A percentile compares a stretch with the other conserved stretches of the same genome.
Evolutionary conservation across 2,797 vertebrate species (phyloP).

Genomic region (Pelochelys cantorii): DNA sequence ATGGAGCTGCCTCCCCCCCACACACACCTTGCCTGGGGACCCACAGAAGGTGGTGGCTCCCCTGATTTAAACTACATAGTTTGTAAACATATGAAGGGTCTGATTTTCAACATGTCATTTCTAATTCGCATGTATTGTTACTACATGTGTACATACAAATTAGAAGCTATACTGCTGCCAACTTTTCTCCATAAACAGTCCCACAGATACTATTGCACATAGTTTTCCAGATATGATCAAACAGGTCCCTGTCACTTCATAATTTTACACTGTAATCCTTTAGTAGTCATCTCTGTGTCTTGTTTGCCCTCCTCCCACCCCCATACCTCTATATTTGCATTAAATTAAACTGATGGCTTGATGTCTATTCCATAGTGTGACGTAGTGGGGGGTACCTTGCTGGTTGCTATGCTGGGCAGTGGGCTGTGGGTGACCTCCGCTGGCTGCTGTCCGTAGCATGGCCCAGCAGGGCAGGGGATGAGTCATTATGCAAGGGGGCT

Average conservation of each 20-base stretch:
- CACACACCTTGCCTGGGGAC: no score
- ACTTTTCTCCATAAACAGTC: neutral
- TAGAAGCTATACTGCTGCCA: slow-evolving; percentile 32
- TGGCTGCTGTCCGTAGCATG: no score
- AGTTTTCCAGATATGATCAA: neutral
- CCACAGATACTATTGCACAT: neutral
- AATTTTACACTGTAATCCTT: neutral
- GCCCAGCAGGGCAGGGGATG: no score
- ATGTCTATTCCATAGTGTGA: slow-evolving; percentile 29
- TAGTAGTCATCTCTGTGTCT: neutral
- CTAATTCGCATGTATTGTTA: slow-evolving; percentile 53
- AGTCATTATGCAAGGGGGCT: no score
- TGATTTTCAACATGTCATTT: slow-evolving; percentile 55
- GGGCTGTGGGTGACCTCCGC: no score
- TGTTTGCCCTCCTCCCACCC: slow-evolving; percentile 2
- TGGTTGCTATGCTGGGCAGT: no score
- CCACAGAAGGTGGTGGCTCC: no score
- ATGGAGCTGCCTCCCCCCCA: no score
- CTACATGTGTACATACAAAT: slow-evolving; percentile 37
- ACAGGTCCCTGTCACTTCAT: neutral
- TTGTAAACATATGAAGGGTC: slow-evolving; percentile 61
- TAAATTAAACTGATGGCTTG: slow-evolving; percentile 15
- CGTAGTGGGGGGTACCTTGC: no score
- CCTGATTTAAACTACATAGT: slow-evolving; percentile 1
- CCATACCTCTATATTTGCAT: neutral